These are phyloP conservation scores for Rhingia rostrata DNA, from an alignment of 2,888 invertebrate species.

Conservation along the genomic window DNA sequence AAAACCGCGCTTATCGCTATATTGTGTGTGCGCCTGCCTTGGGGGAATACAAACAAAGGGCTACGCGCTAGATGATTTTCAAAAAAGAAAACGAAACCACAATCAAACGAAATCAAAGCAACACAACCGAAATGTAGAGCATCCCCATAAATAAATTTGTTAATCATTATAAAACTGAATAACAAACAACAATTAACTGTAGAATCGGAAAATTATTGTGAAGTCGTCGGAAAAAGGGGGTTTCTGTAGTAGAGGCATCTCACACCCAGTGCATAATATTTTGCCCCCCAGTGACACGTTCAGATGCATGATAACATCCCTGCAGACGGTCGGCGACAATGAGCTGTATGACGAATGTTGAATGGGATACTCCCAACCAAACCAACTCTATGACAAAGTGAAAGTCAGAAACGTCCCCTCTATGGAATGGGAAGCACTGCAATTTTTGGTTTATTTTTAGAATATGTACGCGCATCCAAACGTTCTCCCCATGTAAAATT, in stretches of 20 bases:
- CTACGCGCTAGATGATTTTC: slow-evolving; percentile 10
- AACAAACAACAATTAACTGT: slow-evolving; percentile 28
- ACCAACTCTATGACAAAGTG: slow-evolving; percentile 8
- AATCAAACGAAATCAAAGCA: slow-evolving; percentile 22
- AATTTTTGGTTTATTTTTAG: slow-evolving; percentile 55
- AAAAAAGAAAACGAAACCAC: slow-evolving; percentile 17
- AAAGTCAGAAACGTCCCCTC: slow-evolving; percentile 43
- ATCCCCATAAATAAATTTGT: slow-evolving; percentile 56
- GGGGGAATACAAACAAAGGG: slow-evolving; percentile 18
- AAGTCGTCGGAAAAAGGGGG: slow-evolving; percentile 20
- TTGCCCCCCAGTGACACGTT: slow-evolving; percentile 19
- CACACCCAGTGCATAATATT: too few relatives aligned
- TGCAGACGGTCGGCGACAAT: background rate
- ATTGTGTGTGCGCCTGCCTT: slow-evolving; percentile 12
- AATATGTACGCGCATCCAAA: slow-evolving; percentile 34
- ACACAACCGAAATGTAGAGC: slow-evolving; percentile 41
- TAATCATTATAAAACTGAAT: slow-evolving; percentile 8
- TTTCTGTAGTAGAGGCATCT: too few relatives aligned
- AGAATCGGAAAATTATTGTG: slow-evolving; percentile 52
- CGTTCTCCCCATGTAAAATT: slow-evolving; percentile 41
- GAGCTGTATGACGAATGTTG: background rate
- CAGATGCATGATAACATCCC: slow-evolving; percentile 35
- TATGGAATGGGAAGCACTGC: slow-evolving; percentile 10
- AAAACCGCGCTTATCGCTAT: slow-evolving; percentile 40
- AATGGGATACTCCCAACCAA: too few relatives aligned